Evolutionary conservation across 2,888 invertebrate genomes (phyloP).

Genomic region (Xiphydria camelus): DNA sequence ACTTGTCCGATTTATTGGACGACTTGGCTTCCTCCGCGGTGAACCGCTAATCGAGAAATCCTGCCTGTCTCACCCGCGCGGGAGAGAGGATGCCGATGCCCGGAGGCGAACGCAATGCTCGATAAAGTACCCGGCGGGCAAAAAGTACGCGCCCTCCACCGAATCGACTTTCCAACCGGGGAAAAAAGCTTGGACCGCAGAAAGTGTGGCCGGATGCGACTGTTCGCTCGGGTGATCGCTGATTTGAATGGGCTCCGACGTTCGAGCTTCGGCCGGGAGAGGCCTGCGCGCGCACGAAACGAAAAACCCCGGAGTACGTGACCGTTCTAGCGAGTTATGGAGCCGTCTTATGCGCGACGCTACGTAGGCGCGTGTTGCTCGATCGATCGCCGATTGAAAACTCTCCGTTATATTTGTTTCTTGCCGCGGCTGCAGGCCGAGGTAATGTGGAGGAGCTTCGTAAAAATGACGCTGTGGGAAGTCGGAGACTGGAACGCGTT

Average conservation of each 20-base stretch:
- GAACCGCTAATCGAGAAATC: conserved; percentile 8
- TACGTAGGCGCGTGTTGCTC: no score
- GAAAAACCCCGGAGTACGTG: no score
- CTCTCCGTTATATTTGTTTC: no score
- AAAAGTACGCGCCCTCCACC: conserved; percentile 9
- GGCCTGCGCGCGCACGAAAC: no score
- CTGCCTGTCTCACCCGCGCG: not conserved
- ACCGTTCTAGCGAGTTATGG: no score
- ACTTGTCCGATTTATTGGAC: no score
- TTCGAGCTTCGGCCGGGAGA: no score
- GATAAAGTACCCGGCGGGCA: conserved; percentile 1
- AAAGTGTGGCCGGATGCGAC: conserved; percentile 53
- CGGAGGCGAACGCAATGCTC: not conserved
- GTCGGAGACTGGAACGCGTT: no score
- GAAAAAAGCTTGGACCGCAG: conserved; percentile 34
- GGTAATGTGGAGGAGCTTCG: no score
- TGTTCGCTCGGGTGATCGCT: conserved; percentile 41
- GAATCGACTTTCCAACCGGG: conserved; percentile 22
- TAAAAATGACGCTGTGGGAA: no score
- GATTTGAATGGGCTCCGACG: conserved; percentile 35
- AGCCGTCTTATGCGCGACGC: no score
- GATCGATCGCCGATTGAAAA: not conserved
- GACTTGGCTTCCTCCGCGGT: conserved; percentile 1
- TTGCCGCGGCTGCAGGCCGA: no score
- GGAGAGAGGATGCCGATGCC: not conserved